Evolutionary conservation across 2,888 invertebrate species (phyloP), one percentile per base, ranked within the genome.

Genomic region (Heliconius sara): DNA sequence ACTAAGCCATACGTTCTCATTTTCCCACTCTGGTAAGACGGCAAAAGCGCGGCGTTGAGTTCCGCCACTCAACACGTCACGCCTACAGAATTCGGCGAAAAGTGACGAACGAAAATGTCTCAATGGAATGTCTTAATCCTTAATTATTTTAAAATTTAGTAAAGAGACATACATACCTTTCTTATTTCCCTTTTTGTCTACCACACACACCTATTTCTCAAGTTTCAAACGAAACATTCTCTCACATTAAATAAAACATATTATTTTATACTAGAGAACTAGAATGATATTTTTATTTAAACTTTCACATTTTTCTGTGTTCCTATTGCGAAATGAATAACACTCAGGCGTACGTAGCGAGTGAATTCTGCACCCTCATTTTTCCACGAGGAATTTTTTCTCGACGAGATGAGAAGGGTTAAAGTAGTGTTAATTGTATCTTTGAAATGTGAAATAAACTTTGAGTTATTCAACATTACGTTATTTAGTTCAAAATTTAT

Each of bases 281-380:
- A 39, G 19, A 27, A 71, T 12, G n/a, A 71, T 22, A 72, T 72
- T 71, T 52, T 60, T 73, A 60, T 73, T 34, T 60, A 13, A 73
- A 34, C 13, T 60, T 72, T 63, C 25, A 71, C n/a, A 66, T 77
- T 71, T 81, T 77, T 72, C 72, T 70, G 74, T 81, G 73, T 81
- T 52, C 72, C 74, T 74, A 74, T 76, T 79, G 70, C 67, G 71
- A 79, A 79, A 81, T 79, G 79, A 81, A 77, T 79, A 76, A 77
- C 65, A 70, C 77, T 81, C 52, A 73, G 9, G 43, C n/a, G 66
- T 73, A 75, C 66, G 47, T 34, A 74, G 73, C 74, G 65, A 74
- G 65, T 47, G 71, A 77, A 79, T 77, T 81, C 79, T 81, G 79
- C 79, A 79, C 81, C 79, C 77, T 77, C 79, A 79, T 79, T 81